Evolutionary conservation across 2,888 invertebrate species (phyloP).

Genomic region (Agrotis puta): DNA sequence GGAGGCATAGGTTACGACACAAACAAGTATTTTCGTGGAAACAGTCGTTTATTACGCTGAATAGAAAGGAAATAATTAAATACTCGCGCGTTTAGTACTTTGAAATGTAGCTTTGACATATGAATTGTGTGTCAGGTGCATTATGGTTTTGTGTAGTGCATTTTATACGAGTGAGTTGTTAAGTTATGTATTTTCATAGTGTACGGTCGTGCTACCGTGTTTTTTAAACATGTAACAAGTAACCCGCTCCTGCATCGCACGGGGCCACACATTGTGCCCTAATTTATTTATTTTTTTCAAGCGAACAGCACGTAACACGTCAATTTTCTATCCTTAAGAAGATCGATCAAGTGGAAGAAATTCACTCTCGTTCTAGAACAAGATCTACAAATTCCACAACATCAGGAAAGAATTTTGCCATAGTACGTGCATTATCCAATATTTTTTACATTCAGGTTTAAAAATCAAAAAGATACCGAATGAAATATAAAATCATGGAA

Average conservation of each 20-base stretch:
- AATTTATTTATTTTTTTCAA: too few species aligned
- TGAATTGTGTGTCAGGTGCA: slow-evolving; percentile 7
- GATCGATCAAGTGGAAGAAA: too few species aligned
- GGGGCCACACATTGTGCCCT: too few species aligned
- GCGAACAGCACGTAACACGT: too few species aligned
- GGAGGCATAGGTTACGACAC: slow-evolving; percentile 43
- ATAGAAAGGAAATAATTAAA: slow-evolving; percentile 49
- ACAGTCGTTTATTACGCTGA: slow-evolving; percentile 47
- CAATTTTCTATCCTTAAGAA: too few species aligned
- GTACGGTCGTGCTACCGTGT: too few species aligned
- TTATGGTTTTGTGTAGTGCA: neutral
- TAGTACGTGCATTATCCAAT: too few species aligned
- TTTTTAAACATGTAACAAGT: too few species aligned
- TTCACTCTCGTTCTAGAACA: too few species aligned
- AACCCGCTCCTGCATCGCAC: too few species aligned
- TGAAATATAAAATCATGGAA: neutral
- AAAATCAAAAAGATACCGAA: slow-evolving; percentile 4
- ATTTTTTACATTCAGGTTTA: neutral
- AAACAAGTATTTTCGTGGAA: slow-evolving; percentile 49
- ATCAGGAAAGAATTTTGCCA: too few species aligned
- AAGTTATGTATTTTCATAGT: neutral
- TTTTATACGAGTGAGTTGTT: neutral
- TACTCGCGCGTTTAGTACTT: slow-evolving; percentile 5
- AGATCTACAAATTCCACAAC: too few species aligned
- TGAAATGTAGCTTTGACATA: slow-evolving; percentile 27